Percentiles rank a stretch among this genome's conserved stretches.
Evolutionary conservation across 2,797 vertebrate species (phyloP).

Genomic region (Pelodytes ibericus): DNA sequence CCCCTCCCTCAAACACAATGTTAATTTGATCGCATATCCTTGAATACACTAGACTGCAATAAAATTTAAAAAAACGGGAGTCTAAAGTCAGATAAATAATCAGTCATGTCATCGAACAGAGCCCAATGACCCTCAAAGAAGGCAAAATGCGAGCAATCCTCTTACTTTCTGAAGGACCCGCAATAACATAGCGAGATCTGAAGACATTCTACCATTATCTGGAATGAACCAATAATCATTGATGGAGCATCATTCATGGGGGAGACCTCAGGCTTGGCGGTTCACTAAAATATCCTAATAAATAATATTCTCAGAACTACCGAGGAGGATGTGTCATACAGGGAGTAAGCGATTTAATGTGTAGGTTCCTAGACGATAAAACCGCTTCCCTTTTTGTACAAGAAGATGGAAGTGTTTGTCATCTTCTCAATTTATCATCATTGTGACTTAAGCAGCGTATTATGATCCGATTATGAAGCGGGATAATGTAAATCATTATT

Average conservation of each 20-base stretch:
- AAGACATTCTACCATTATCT: not conserved
- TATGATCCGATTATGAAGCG: conserved; percentile 36
- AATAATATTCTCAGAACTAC: not conserved
- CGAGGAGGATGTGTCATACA: not conserved
- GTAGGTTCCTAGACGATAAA: conserved; percentile 26
- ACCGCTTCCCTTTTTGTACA: not conserved
- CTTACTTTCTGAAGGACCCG: too few species aligned
- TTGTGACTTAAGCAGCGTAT: conserved; percentile 25
- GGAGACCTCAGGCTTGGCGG: not conserved
- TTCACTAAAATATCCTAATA: not conserved
- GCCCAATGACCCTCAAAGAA: too few species aligned
- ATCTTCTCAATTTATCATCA: conserved; percentile 25
- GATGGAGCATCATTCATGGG: not conserved
- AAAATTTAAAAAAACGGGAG: too few species aligned
- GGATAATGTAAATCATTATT: conserved; percentile 29
- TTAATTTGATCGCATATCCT: too few species aligned
- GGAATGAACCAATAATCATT: not conserved
- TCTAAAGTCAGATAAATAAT: too few species aligned
- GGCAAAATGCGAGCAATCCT: too few species aligned
- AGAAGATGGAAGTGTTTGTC: conserved; percentile 22
- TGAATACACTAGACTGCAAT: too few species aligned
- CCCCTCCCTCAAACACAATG: too few species aligned
- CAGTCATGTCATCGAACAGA: too few species aligned
- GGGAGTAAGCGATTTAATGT: conserved; percentile 28
- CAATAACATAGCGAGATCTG: too few species aligned